Evolutionary conservation across 2,113 vertebrate genomes (phyloP).

Genomic region (Noctilio leporinus): DNA sequence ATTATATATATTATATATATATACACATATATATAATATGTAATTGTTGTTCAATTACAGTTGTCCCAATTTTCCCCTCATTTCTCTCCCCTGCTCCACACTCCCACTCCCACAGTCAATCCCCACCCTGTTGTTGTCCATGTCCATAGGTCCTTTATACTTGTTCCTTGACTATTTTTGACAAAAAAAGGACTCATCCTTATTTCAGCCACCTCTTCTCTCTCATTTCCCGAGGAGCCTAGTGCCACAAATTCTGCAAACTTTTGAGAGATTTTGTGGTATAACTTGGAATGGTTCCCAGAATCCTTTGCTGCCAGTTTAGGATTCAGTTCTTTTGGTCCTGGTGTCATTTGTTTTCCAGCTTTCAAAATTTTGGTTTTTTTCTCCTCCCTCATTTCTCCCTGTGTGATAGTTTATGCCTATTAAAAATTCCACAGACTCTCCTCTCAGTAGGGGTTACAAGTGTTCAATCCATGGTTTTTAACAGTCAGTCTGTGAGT

Average conservation of each 20-base stretch:
- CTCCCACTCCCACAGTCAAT: too few species aligned
- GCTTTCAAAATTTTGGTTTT: conserved; percentile 34
- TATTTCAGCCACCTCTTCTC: not conserved
- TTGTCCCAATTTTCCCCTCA: too few species aligned
- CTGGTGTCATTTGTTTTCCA: conserved; percentile 27
- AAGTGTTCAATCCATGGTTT: conserved; percentile 38
- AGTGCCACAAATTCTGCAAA: not conserved
- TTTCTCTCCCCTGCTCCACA: too few species aligned
- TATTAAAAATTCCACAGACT: conserved; percentile 47
- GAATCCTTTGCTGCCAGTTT: conserved; percentile 20
- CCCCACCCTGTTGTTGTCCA: too few species aligned
- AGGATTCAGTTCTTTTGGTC: conserved; percentile 30
- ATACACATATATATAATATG: too few species aligned
- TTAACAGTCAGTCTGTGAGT: conserved; percentile 26
- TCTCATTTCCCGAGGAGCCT: not conserved
- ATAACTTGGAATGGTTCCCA: not conserved
- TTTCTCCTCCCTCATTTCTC: conserved; percentile 27
- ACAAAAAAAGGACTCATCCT: not conserved
- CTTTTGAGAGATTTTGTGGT: not conserved
- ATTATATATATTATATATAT: too few species aligned
- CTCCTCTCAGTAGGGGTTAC: conserved; percentile 34
- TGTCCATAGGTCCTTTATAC: too few species aligned
- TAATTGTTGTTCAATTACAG: too few species aligned
- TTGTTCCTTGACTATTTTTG: too few species aligned
- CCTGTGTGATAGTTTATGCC: conserved; percentile 12